Evolutionary conservation across 2,888 invertebrate genomes (phyloP), one percentile per base, ranked within the genome.

Genomic region (Drosophila nr. fundita): DNA sequence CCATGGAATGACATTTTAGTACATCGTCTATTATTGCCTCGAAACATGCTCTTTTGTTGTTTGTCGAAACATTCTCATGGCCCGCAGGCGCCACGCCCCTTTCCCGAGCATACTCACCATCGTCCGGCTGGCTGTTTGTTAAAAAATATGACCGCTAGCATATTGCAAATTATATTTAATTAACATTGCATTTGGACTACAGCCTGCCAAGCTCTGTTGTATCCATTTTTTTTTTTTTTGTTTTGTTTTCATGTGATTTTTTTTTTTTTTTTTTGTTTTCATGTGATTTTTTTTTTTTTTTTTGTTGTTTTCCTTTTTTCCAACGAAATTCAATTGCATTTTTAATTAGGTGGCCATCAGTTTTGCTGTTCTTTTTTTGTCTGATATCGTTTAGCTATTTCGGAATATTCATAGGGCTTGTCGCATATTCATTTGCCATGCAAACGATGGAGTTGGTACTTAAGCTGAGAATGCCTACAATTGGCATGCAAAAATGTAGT

Each of bases 101-200:
- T 45, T 34, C 70, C 70, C 53, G 40, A 18, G 30, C 65, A 61
- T 57, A 36, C 52, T 32, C 45, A 34, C 42, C 59, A 40, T 52
- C 38, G 67, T 66, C 71, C 62, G 69, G 48, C 77, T 62, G 78
- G 53, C 73, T 60, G 78, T 86, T 84, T 79, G 82, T 70, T 70
- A 72, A 76, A 85, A 87, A 90, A 83, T 91, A 87, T 91, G 89
- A 81, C 91, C 87, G 83, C 79, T 76, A 87, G 91, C 89, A 78
- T 86, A 91, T 90, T 90, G 91, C 90, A 88, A 88, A 88, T 88
- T 90, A 91, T 88, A 91, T 90, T 88, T 88, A 87, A 87, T 87
- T 87, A 87, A 89, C 82, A 76, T 91, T 88, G 81, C 83, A 87
- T 87, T 87, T 77, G 62, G 82, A 73, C 85, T 74, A 88, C 73